phyloP scores from a whole-genome alignment of 1,140 invertebrate species.

The Aphidius ervi region DNA sequence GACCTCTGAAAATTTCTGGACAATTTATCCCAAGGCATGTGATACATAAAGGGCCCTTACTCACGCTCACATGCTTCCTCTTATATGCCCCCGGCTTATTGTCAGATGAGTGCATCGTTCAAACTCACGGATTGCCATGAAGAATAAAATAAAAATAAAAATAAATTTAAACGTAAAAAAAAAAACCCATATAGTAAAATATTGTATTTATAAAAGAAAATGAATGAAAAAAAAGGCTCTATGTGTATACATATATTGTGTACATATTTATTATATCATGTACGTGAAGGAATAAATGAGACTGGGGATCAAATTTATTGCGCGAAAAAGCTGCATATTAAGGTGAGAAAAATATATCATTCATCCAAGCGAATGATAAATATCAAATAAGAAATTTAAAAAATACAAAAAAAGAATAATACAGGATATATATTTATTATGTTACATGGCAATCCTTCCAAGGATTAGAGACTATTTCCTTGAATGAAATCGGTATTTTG shows the following conservation, averaged over 20 bases:
- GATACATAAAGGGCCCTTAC: slow-evolving; percentile 28
- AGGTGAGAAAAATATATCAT: no score
- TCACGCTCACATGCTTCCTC: slow-evolving; percentile 25
- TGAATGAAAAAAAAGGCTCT: not conserved
- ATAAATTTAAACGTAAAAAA: not conserved
- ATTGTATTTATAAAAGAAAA: slow-evolving; percentile 10
- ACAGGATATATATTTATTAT: not conserved
- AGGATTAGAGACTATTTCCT: slow-evolving; percentile 23
- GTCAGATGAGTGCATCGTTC: slow-evolving; percentile 13
- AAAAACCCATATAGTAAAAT: not conserved
- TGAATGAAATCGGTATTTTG: slow-evolving; percentile 16
- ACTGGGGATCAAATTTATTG: slow-evolving; percentile 14
- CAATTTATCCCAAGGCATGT: slow-evolving; percentile 32
- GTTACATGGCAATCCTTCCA: slow-evolving; percentile 22
- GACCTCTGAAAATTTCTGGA: slow-evolving; percentile 28
- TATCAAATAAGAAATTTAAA: no score
- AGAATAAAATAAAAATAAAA: not conserved
- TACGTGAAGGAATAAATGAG: slow-evolving; percentile 13
- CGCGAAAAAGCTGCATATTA: not conserved
- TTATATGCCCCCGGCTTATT: slow-evolving; percentile 13
- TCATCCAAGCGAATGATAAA: no score
- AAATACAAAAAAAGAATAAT: not conserved
- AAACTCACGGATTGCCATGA: slow-evolving; percentile 5
- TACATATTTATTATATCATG: not conserved
- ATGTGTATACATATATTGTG: no score